phyloP scores from a whole-genome alignment of 2,888 invertebrate species.

The Perdita meconis region DNA sequence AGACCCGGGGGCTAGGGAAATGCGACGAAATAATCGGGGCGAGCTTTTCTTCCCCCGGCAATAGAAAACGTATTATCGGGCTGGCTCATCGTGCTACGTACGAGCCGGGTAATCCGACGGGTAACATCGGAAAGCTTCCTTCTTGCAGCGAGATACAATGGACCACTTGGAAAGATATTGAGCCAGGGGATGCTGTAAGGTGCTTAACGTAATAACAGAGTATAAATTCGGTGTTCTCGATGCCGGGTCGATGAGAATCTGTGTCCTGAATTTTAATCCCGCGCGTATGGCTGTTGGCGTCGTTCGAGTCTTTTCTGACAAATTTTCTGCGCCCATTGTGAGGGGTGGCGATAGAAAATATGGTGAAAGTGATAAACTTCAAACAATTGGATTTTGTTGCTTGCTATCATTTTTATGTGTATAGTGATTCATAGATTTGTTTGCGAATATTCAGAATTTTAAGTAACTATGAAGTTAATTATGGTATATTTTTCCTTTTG shows the following conservation, averaged over 20 bases:
- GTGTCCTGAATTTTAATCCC: background rate
- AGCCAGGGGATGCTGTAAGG: background rate
- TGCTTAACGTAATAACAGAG: slow-evolving; percentile 45
- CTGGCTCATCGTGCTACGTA: slow-evolving; percentile 34
- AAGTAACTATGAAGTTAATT: too few relatives aligned
- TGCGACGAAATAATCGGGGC: slow-evolving; percentile 52
- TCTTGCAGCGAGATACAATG: slow-evolving; percentile 29
- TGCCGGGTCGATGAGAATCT: slow-evolving; percentile 16
- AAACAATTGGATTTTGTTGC: too few relatives aligned
- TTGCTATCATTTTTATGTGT: too few relatives aligned
- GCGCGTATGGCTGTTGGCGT: background rate
- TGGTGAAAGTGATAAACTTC: too few relatives aligned
- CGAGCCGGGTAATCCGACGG: slow-evolving; percentile 32
- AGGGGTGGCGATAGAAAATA: too few relatives aligned
- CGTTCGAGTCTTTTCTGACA: background rate
- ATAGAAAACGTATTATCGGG: slow-evolving; percentile 57
- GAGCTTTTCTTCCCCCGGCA: slow-evolving; percentile 15
- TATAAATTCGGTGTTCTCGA: slow-evolving; percentile 12
- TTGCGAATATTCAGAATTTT: too few relatives aligned
- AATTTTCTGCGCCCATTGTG: background rate
- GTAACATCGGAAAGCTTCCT: slow-evolving; percentile 25
- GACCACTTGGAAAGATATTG: slow-evolving; percentile 4
- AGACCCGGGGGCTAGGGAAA: slow-evolving; percentile 43
- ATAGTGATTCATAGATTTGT: too few relatives aligned
- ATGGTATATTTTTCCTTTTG: too few relatives aligned